Evolutionary conservation across 2,797 vertebrate genomes (phyloP).

Genomic region (Ctenopoma kingsleyae): DNA sequence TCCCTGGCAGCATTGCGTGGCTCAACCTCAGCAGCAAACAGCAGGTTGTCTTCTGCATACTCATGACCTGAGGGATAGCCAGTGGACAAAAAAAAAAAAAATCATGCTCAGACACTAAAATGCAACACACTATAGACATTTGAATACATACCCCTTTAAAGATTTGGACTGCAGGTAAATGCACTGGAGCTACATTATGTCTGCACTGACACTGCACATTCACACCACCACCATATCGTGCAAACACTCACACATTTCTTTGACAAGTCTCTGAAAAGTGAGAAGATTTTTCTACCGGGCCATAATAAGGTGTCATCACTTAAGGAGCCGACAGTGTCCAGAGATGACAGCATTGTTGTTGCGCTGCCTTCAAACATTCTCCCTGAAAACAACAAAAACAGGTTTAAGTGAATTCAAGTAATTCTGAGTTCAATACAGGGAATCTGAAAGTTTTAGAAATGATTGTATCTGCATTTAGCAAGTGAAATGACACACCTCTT

Average conservation of each 20-base stretch:
- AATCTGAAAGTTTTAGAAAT: not conserved
- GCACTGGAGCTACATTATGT: not conserved
- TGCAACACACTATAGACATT: not conserved
- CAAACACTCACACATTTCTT: slow-evolving; percentile 12
- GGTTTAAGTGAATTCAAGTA: slow-evolving; percentile 5
- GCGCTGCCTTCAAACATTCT: slow-evolving; percentile 95
- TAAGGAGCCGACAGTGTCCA: slow-evolving; percentile 90
- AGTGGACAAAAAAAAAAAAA: slow-evolving; percentile 10
- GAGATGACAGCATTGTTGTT: slow-evolving; percentile 93
- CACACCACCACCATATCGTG: not conserved
- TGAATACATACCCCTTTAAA: not conserved
- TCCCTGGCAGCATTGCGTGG: slow-evolving; percentile 88
- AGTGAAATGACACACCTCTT: not conserved
- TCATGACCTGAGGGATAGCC: slow-evolving; percentile 88
- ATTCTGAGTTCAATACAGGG: not conserved
- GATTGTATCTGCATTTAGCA: not conserved
- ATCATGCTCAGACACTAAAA: slow-evolving; percentile 5
- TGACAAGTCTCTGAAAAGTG: slow-evolving; percentile 4
- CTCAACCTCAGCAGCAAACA: slow-evolving; percentile 93
- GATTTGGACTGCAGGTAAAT: not conserved
- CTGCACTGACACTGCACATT: not conserved
- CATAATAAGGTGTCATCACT: slow-evolving; percentile 92
- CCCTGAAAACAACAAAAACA: slow-evolving; percentile 79
- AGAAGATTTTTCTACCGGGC: slow-evolving; percentile 87
- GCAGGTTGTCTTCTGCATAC: slow-evolving; percentile 95